These are phyloP conservation scores for Amphiprion clarkii DNA, from an alignment of 2,797 vertebrate genomes.

Conservation along the genomic window DNA sequence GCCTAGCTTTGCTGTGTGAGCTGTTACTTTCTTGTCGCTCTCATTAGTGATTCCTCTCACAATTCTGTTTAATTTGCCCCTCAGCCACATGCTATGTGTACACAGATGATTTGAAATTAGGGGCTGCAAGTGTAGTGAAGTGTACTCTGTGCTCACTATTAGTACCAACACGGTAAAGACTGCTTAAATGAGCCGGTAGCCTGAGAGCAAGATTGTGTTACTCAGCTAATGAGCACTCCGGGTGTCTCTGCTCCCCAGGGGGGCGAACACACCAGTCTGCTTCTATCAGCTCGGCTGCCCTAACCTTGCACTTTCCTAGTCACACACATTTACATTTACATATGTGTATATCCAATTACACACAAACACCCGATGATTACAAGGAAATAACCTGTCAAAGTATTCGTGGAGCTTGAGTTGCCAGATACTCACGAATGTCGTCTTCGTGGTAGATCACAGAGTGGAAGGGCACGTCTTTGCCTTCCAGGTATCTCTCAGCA, in stretches of 20 bases:
- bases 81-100: slow-evolving; percentile 63
- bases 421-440: slow-evolving; percentile 92
- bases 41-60: slow-evolving; percentile 67
- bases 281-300: slow-evolving; percentile 45
- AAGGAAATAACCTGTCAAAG: slow-evolving; percentile 17
- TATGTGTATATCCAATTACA: slow-evolving; percentile 39
- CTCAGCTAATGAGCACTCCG: slow-evolving; percentile 74
- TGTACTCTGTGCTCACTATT: slow-evolving; percentile 50
- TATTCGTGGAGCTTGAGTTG: slow-evolving; percentile 13
- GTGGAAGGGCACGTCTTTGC: slow-evolving; percentile 93
- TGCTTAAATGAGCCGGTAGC: slow-evolving; percentile 67
- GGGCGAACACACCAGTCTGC: slow-evolving; percentile 60
- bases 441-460: slow-evolving; percentile 99
- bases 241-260: slow-evolving; percentile 58
- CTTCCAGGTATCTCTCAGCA: slow-evolving; percentile 93
- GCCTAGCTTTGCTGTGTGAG: slow-evolving; percentile 64
- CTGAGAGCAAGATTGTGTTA: slow-evolving; percentile 68
- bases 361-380: slow-evolving; percentile 4
- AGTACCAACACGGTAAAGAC: slow-evolving; percentile 54
- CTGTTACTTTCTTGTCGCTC: slow-evolving; percentile 50
- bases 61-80: slow-evolving; percentile 68
- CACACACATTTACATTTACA: slow-evolving; percentile 41
- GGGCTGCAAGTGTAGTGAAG: slow-evolving; percentile 47
- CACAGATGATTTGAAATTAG: slow-evolving; percentile 69
- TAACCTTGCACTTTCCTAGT: slow-evolving; percentile 57